These are phyloP conservation scores for Eledona agricola DNA, from an alignment of 2,888 invertebrate genomes.

Conservation along the genomic window DNA sequence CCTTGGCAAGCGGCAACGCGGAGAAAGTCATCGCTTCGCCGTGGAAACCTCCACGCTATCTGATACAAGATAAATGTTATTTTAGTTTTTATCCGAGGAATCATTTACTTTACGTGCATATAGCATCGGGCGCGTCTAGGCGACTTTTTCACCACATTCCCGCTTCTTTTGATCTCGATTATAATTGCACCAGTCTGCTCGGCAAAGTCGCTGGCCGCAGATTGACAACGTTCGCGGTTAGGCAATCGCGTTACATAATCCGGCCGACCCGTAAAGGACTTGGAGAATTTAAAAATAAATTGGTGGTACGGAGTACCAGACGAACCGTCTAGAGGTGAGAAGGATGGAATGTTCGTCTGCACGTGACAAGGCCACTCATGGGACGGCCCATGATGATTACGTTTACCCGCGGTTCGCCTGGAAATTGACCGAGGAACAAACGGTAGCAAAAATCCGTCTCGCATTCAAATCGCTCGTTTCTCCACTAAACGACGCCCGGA, in stretches of 20 bases:
- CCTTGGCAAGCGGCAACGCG: conserved; percentile 22
- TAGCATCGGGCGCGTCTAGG: conserved; percentile 27
- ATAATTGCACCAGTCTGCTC: conserved; percentile 25
- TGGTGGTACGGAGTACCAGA: conserved; percentile 39
- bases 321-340: conserved; percentile 51
- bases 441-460: too few relatives aligned
- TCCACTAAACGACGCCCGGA: too few relatives aligned
- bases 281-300: conserved; percentile 47
- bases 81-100: conserved; percentile 38
- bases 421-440: conserved; percentile 9
- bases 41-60: conserved; percentile 34
- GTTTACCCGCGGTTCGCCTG: conserved; percentile 34
- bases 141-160: conserved; percentile 26
- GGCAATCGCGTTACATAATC: conserved; percentile 32
- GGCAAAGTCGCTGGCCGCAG: conserved; percentile 11
- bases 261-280: conserved; percentile 40
- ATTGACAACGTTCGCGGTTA: conserved; percentile 30
- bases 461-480: too few relatives aligned
- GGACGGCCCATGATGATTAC: conserved; percentile 43
- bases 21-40: conserved; percentile 41
- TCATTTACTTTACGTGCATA: conserved; percentile 30
- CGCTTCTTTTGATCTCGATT: conserved; percentile 26
- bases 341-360: conserved; percentile 48
- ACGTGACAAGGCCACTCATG: conserved; percentile 52
- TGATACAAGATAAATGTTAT: conserved; percentile 45